Evolutionary conservation across 2,113 vertebrate genomes (phyloP).

Genomic region (Etheostoma spectabile): DNA sequence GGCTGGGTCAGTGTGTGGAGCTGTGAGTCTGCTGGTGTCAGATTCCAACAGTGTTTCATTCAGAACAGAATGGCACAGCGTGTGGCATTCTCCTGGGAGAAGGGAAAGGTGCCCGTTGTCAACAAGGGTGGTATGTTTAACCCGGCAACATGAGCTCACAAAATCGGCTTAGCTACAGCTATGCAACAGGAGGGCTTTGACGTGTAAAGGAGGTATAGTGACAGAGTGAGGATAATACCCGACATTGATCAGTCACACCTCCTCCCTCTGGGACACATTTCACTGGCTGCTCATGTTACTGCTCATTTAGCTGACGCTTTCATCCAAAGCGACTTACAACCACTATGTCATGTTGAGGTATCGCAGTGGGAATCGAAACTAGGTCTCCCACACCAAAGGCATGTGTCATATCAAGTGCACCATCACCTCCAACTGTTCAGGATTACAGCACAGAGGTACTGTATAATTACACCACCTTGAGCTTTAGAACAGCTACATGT

Average conservation of each 20-base stretch:
- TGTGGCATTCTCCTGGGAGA: constrained; percentile 11
- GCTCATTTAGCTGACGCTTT: no score
- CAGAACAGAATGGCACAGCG: background rate
- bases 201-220: background rate
- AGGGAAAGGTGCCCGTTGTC: constrained; percentile 21
- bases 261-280: constrained; percentile 34
- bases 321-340: no score
- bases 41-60: constrained; percentile 25
- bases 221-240: constrained; percentile 29
- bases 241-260: constrained; percentile 17
- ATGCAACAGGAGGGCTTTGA: constrained; percentile 34
- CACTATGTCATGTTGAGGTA: no score
- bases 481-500: background rate
- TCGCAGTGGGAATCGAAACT: no score
- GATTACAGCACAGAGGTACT: constrained; percentile 16
- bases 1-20: constrained; percentile 3
- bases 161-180: constrained; percentile 41
- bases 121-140: constrained; percentile 38
- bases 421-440: background rate
- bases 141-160: constrained; percentile 34
- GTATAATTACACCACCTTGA: constrained; percentile 19
- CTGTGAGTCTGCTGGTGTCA: constrained; percentile 12
- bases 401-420: no score
- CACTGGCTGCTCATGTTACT: constrained; percentile 2
- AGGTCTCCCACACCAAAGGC: no score